Evolutionary conservation across 64 coral and sea anemone genomes (phyloP), one percentile per base, ranked within the genome.

Genomic region (Porites australiensis): DNA sequence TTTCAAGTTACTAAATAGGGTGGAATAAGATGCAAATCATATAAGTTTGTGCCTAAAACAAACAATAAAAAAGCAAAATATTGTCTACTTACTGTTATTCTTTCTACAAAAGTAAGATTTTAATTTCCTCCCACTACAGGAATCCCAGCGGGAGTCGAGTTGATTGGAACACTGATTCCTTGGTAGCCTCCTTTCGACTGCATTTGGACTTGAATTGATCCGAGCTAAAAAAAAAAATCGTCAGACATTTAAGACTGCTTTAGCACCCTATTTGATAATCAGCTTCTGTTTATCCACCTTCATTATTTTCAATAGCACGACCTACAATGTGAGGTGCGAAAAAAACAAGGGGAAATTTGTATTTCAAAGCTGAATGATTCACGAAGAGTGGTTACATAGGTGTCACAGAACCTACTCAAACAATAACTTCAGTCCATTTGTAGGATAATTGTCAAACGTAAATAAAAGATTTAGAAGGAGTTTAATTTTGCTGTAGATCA

Each of bases 131-230:
- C 81, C 16, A 61, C 81, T 16, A 84, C 81, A 22, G 81, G 81
- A 84, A 84, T 84, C 13, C 81, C 81, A 6, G 45, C 62, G 13
- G 81, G 81, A 51, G 81, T 84, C 15, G 15, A 84, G 50, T 14
- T 69, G 3, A 84, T 60, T 5, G 81, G 81, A 12, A 84, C 81
- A 7, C 81, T 84, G 47, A 84, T 84, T n/a, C 81, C 81, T 69
- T 84, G 46, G 47, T 84, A 84, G 19, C 81, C 81, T 13, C 81
- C 81, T 69, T 84, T 84, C 3, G 81, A 84, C n/a, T 84, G 81
- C 81, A 84, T 84, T 84, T 84, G 81, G 3, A 61, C 61, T 84
- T 84, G 81, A 84, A 84, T 84, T 45, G 81, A 84, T 15, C 81
- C 81, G 13, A 84, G 81, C 81, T 84, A 20, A 84, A 84, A 84